A percentile compares a stretch with the other conserved stretches of the same genome.
Conservation (phyloP, 1,140 invertebrate genomes). For the Coptotermes formosanus region DNA sequence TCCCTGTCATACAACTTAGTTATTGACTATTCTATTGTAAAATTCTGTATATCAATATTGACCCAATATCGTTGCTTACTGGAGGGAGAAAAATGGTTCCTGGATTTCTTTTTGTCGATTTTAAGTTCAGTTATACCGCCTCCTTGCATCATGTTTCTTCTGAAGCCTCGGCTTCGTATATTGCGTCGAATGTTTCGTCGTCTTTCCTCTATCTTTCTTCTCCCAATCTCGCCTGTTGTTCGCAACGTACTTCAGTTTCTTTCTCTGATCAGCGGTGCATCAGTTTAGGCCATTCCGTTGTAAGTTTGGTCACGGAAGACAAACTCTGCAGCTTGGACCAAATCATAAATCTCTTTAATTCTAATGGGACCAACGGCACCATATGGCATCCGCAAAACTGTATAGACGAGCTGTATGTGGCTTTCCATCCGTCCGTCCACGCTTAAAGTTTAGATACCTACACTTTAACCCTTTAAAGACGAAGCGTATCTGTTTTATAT, state of each 20-base stretch:
- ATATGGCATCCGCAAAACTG: too few species aligned
- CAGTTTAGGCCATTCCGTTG: too few species aligned
- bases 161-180: not conserved
- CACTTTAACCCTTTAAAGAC: too few species aligned
- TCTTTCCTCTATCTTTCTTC: not conserved
- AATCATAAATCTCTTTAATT: too few species aligned
- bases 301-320: too few species aligned
- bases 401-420: too few species aligned
- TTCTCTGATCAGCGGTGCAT: not conserved
- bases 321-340: too few species aligned
- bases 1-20: not conserved
- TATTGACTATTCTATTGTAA: constrained; percentile 6
- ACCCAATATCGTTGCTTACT: constrained; percentile 12
- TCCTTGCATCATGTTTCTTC: not conserved
- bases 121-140: not conserved
- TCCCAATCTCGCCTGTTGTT: not conserved
- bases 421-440: too few species aligned
- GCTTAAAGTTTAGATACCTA: too few species aligned
- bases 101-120: not conserved
- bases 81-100: not conserved
- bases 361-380: too few species aligned
- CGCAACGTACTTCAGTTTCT: not conserved
- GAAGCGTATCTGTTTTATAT: too few species aligned
- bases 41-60: constrained; percentile 8
- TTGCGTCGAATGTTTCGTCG: not conserved